A percentile compares a stretch with the other conserved stretches of the same genome.
These are phyloP conservation scores for Brienomyrus brachyistius DNA, from an alignment of 2,113 vertebrate genomes.

Conservation along the genomic window DNA sequence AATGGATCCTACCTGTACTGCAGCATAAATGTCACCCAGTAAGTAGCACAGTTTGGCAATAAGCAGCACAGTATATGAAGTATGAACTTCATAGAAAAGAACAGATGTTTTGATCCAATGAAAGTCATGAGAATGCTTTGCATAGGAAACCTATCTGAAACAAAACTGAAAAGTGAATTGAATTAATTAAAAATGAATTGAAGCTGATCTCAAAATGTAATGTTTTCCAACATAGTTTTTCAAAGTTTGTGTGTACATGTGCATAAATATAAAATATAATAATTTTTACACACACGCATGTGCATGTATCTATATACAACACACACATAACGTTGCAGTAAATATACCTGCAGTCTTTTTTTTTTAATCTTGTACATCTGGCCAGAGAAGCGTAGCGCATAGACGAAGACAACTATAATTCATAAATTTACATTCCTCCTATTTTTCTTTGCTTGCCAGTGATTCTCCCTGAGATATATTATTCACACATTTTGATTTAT, in stretches of 20 bases:
- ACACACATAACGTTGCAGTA: constrained; percentile 10
- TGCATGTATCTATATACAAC: not conserved
- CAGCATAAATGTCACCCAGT: not conserved
- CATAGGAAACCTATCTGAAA: not conserved
- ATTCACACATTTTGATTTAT: constrained; percentile 98
- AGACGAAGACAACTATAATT: constrained; percentile 71
- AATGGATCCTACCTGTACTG: not conserved
- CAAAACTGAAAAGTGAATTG: not conserved
- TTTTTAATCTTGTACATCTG: constrained; percentile 65
- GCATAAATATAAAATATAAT: not conserved
- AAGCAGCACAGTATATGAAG: not conserved
- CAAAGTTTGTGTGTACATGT: not conserved
- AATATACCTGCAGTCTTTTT: constrained; percentile 49
- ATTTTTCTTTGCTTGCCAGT: constrained; percentile 59
- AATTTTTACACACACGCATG: not conserved
- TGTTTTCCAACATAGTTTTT: not conserved
- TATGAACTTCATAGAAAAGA: not conserved
- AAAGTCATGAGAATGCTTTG: not conserved
- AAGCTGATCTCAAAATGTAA: not conserved
- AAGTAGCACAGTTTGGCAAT: not conserved
- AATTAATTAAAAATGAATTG: not conserved
- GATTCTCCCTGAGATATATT: constrained; percentile 83
- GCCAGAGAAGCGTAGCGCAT: constrained; percentile 59
- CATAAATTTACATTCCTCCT: constrained; percentile 61
- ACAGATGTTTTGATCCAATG: not conserved